Conservation (phyloP, 2,797 vertebrate genomes). For the Propithecus deckenii region DNA sequence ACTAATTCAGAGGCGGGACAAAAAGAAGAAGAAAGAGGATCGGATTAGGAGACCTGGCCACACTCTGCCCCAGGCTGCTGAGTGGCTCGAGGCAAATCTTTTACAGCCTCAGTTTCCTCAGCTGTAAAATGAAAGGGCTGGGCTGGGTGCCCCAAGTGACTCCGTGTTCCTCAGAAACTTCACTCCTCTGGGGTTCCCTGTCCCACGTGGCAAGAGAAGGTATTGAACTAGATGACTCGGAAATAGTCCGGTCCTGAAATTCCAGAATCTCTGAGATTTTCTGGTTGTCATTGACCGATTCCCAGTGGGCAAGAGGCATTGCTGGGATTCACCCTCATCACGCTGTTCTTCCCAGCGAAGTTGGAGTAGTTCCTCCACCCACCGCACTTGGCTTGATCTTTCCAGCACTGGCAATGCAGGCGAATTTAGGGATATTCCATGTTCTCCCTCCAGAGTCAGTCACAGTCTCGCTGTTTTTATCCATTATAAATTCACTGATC, state of each 20-base stretch:
- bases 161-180: neutral
- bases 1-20: neutral
- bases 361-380: neutral
- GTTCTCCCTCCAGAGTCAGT: neutral
- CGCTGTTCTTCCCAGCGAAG: fast-evolving
- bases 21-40: neutral
- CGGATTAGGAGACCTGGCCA: neutral
- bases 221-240: neutral
- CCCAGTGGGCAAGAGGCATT: fast-evolving
- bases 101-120: neutral
- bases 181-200: neutral
- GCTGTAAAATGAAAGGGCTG: neutral
- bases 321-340: fast-evolving
- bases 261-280: neutral
- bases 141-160: neutral
- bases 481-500: neutral
- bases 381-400: neutral
- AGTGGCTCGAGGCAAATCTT: neutral
- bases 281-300: no score
- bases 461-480: neutral
- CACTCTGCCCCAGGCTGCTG: neutral
- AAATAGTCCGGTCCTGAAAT: neutral
- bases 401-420: neutral
- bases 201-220: neutral
- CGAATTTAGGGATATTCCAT: neutral